Conservation (phyloP, 1,140 invertebrate genomes). For the Polypedilum pembai region DNA sequence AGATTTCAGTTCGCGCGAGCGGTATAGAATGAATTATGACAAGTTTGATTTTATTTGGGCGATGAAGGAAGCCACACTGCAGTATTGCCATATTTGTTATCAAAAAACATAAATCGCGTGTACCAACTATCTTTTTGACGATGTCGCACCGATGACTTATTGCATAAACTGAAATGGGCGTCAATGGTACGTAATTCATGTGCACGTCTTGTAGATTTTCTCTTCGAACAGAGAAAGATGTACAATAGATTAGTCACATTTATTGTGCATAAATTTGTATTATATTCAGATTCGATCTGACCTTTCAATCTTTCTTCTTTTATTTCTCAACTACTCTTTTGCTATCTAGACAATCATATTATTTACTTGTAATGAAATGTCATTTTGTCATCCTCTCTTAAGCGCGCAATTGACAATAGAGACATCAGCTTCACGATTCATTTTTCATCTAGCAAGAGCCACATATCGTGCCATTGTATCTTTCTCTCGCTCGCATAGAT, state of each 20-base stretch:
- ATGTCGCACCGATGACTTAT: too few relatives aligned
- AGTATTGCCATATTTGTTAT: background rate
- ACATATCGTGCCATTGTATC: too few relatives aligned
- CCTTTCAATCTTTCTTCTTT: background rate
- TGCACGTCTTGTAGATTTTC: too few relatives aligned
- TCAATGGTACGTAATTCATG: too few relatives aligned
- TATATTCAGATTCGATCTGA: background rate
- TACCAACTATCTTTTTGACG: background rate
- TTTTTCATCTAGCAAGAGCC: background rate
- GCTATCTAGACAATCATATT: too few relatives aligned
- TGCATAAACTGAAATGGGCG: too few relatives aligned
- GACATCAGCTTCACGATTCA: background rate
- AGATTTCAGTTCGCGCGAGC: background rate
- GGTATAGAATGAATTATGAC: background rate
- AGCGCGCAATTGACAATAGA: background rate
- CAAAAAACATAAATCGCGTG: background rate
- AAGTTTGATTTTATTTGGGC: background rate
- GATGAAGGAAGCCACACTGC: conserved; percentile 13
- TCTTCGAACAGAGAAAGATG: background rate
- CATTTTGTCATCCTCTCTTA: too few relatives aligned
- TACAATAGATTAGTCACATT: background rate
- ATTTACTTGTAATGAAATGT: too few relatives aligned
- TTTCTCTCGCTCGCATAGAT: too few relatives aligned
- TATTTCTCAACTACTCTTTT: background rate
- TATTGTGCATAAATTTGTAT: conserved; percentile 6